Evolutionary conservation across 2,113 vertebrate species (phyloP), one percentile per base, ranked within the genome.

Genomic region (Tachysurus vachellii): DNA sequence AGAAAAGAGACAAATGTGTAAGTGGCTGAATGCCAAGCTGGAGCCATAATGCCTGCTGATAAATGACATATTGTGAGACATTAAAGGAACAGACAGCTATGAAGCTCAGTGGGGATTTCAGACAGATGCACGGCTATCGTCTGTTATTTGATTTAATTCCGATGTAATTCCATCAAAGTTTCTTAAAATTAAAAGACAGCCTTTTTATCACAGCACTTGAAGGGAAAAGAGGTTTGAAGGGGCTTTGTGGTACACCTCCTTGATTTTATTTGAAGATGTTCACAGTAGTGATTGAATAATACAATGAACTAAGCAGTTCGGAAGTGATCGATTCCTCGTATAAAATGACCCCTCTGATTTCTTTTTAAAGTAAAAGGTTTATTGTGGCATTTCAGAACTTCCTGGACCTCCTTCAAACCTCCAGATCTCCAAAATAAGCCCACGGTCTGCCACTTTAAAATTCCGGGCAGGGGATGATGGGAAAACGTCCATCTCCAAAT

Each of bases 371-470:
- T n/a, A 70, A 56, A 21, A 57, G 70, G n/a, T 82, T 47, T 86
- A 56, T 87, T n/a, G 28, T 87, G 23, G 21, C n/a, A 87, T 89
- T 87, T 9, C 87, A 97, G 96, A 97, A 28, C 96, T 97, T 77
- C 96, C 96, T 6, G 96, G 96, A 3, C 93, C 96, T 68, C 96
- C 96, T 0, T 96, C 96, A 89, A 97, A 97, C 86, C 93, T 97
- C 89, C 95, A 96, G 84, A 96, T 97, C 54, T 97, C 96, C 88
- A 97, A 97, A 92, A 97, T 97, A 88, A 96, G 96, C 88, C 95
- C 96, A 66, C 95, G 95, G 82, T 96, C 96, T 0, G 96, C 95
- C 85, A 96, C 95, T 0, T 94, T 97, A 4, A 96, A 97, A 50
- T 97, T 97, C 94, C 95, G 96, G 1, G 95, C 96, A 0, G 96